Base-by-base conservation (phyloP, 2,888 invertebrate species). In the Dyspetes luteomarginatus region DNA sequence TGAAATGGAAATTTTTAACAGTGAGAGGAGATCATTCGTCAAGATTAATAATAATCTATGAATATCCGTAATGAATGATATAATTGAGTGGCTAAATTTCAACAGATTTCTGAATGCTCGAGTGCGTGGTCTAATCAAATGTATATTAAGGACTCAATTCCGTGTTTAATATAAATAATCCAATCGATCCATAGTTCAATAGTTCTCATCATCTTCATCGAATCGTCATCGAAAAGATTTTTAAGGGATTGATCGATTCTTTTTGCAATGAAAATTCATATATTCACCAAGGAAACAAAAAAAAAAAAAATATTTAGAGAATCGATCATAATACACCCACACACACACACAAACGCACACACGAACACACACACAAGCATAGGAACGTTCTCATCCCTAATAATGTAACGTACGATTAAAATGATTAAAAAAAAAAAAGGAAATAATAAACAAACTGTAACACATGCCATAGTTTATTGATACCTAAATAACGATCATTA, bases 401-500 rank as follows among this genome's bases (percentile, higher is more conserved):
- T 24, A 74, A 78, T 81, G 74, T 82, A 81, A 58, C 50, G 65
- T 81, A 68, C 50, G 72, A 80, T 81, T 76, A 73, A 76, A 71
- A 50, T 26, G 56, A 43, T 58, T n/a, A 28, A 36, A 22, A 17
- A 43, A 48, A 22, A 22, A 68, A 48, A 12, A 73, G 28, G 71
- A 71, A 58, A 56, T 48, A 62, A 68, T 56, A 76, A 64, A 56
- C 41, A 17, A 77, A 78, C 58, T 74, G 56, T 81, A 76, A 81
- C 76, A 67, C 69, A 67, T 15, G 50, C 65, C 69, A 74, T 78
- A 81, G 71, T 81, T 74, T 71, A 71, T 67, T 71, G 69, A 68
- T 74, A 81, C 65, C 60, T 71, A 71, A 81, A 65, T 78, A 81
- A 81, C 45, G 69, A 81, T 78, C 77, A 77, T 30, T 81, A 55